Percentiles rank a stretch among this genome's conserved stretches.
Evolutionary conservation across 2,113 vertebrate species (phyloP).

Genomic region (Chionodraco myersi): DNA sequence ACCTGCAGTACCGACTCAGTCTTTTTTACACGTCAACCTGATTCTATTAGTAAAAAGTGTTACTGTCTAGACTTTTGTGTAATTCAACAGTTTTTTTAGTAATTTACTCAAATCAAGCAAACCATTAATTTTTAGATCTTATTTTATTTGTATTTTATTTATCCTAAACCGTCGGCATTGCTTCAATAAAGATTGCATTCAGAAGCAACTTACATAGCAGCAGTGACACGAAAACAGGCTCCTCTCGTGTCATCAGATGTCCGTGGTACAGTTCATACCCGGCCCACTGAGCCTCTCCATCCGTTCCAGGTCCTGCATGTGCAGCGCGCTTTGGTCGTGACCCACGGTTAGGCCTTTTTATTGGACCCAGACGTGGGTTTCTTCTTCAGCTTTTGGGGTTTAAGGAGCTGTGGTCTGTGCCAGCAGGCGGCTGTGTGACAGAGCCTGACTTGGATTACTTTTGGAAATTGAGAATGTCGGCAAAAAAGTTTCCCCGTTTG

Average conservation of each 20-base stretch:
- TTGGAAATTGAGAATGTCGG: constrained; percentile 39
- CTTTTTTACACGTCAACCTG: constrained; percentile 8
- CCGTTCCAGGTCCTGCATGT: constrained; percentile 57
- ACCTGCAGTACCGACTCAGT: constrained; percentile 31
- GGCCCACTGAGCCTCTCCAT: constrained; percentile 62
- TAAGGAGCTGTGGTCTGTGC: constrained; percentile 42
- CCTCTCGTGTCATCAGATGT: constrained; percentile 45
- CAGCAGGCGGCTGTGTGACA: constrained; percentile 50
- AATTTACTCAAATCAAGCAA: background rate
- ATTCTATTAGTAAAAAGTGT: constrained; percentile 8
- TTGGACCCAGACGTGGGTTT: constrained; percentile 60
- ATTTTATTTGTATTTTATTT: background rate
- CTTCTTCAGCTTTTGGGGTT: constrained; percentile 40
- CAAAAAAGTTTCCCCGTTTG: constrained; percentile 1
- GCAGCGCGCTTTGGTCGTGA: constrained; percentile 55
- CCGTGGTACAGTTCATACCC: constrained; percentile 59
- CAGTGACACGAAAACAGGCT: constrained; percentile 42
- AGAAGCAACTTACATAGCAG: background rate
- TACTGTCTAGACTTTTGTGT: background rate
- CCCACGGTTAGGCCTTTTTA: constrained; percentile 66
- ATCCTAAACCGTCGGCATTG: background rate
- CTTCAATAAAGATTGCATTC: constrained; percentile 17
- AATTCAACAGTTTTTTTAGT: background rate
- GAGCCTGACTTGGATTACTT: constrained; percentile 43
- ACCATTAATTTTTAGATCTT: background rate